A percentile compares a stretch with the other conserved stretches of the same genome.
Evolutionary conservation across 2,113 vertebrate genomes (phyloP).

Genomic region (Aphyosemion australe): DNA sequence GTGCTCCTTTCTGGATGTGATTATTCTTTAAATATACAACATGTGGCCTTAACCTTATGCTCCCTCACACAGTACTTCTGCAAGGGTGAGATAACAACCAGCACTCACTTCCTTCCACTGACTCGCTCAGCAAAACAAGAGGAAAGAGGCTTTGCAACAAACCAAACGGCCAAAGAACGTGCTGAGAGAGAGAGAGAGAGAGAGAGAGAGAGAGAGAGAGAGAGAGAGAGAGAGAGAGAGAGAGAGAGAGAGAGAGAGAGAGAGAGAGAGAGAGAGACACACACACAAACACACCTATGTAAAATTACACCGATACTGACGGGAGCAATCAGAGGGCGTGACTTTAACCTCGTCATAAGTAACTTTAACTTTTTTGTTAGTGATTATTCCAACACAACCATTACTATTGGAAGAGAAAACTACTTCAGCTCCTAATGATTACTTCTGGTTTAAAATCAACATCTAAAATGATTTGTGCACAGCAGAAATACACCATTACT

Average conservation of each 20-base stretch:
- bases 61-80: conserved; percentile 44
- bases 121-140: conserved; percentile 57
- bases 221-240: too few relatives aligned
- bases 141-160: conserved; percentile 21
- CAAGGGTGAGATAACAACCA: conserved; percentile 61
- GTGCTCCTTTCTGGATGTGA: conserved; percentile 17
- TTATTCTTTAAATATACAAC: conserved; percentile 13
- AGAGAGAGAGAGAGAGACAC: too few relatives aligned
- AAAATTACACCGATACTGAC: background rate
- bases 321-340: background rate
- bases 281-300: background rate
- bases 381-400: background rate
- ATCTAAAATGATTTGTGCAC: background rate
- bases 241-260: too few relatives aligned
- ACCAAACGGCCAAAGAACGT: conserved; percentile 3
- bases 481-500: too few relatives aligned
- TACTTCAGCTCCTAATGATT: background rate
- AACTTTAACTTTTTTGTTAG: too few relatives aligned
- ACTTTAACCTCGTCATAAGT: background rate
- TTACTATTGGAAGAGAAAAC: background rate
- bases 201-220: too few relatives aligned
- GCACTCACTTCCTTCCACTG: conserved; percentile 70
- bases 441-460: background rate
- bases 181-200: too few relatives aligned
- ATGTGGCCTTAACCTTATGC: conserved; percentile 18